phyloP scores from a whole-genome alignment of 2,888 invertebrate species.

The Lithosia quadra region DNA sequence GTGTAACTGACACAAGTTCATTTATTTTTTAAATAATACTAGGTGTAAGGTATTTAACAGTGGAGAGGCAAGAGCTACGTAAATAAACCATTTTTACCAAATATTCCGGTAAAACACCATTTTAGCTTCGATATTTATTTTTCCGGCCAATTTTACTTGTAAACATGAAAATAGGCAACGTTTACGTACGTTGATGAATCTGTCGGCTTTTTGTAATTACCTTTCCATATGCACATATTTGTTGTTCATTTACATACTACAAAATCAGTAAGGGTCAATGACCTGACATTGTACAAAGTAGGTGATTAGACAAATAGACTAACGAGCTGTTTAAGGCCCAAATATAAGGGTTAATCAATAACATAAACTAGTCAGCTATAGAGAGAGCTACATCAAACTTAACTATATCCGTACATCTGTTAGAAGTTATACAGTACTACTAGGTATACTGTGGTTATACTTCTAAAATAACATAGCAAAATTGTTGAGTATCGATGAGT shows the following conservation, averaged over 20 bases:
- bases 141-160: not conserved
- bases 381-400: no score
- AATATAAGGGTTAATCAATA: conserved; percentile 14
- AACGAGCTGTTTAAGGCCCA: conserved; percentile 36
- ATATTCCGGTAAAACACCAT: not conserved
- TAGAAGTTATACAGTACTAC: no score
- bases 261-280: conserved; percentile 30
- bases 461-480: no score
- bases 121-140: not conserved
- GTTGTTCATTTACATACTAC: conserved; percentile 26
- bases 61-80: not conserved
- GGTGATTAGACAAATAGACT: conserved; percentile 42
- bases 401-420: no score
- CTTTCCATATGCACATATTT: conserved; percentile 28
- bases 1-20: no score
- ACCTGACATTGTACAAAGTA: conserved; percentile 22
- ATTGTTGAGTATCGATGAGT: no score
- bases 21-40: not conserved
- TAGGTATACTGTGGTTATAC: no score
- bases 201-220: conserved; percentile 27
- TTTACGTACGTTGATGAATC: conserved; percentile 21
- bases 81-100: not conserved
- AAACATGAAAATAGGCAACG: conserved; percentile 9
- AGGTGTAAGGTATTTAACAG: not conserved
- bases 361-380: not conserved